Evolutionary conservation across 2,113 vertebrate species (phyloP), one percentile per base, ranked within the genome.

Genomic region (Herpetotheres cachinnans): DNA sequence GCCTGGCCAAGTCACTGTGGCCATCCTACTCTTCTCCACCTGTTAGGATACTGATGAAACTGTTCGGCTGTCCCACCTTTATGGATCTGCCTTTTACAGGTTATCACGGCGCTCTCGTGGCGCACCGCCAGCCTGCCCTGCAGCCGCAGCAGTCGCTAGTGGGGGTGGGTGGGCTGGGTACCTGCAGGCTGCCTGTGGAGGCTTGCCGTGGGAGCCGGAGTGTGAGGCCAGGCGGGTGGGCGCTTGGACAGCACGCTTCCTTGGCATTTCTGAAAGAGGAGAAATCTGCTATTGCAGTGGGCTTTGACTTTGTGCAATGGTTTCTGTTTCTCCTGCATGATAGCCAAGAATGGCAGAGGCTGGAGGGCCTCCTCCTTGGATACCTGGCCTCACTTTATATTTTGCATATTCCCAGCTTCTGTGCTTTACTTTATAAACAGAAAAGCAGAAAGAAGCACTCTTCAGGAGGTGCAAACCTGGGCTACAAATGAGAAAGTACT

Each of bases 141-240:
- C 34, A 67, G 52, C 52, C 20, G 3, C 1, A 5, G 11, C 50
- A 1, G 18, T 36, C 22, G 14, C 59, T 36, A 2, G 24, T 13
- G 0, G 0, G 16, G 29, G 19, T 36, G 54, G 22, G 7, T 29
- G 61, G n/a, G 29, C 22, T 22, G 11, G 36, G 27, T 58, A 2
- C 34, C 62, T 17, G 17, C 17, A 17, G 49, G 20, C 44, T 24
- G 49, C 3, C 1, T 13, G 29, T 7, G 26, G 44, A 47, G 62
- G n/a, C 26, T 54, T 22, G 10, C 19, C 0, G 0, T 7, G 72
- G 59, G 27, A 30, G 34, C 0, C 0, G 30, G 78, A 22, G 36
- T 9, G 3, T 10, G 55, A 59, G 49, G 42, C 10, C 5, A 2
- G 61, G 54, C 16, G 12, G 62, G 49, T 2, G 0, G 22, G 44